Evolutionary conservation across 2,888 invertebrate species (phyloP).

Genomic region (Troglohyphantes excavatus): DNA sequence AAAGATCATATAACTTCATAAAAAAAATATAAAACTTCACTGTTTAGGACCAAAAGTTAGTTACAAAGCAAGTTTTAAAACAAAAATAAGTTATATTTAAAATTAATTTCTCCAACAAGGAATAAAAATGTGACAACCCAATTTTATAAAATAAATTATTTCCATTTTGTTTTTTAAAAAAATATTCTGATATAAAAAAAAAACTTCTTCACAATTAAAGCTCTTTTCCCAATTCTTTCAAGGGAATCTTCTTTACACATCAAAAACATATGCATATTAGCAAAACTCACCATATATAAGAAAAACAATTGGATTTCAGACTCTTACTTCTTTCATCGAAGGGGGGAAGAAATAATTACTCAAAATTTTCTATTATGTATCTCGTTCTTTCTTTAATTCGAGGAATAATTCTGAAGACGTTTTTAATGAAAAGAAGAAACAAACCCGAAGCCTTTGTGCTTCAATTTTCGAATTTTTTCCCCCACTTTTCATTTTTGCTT

Average conservation of each 20-base stretch:
- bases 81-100: too few species aligned
- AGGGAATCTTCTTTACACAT: not conserved
- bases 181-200: not conserved
- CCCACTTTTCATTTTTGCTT: not conserved
- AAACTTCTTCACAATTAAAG: not conserved
- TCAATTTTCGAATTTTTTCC: slow-evolving; percentile 19
- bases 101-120: too few species aligned
- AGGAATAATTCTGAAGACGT: slow-evolving; percentile 24
- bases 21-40: too few species aligned
- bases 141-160: not conserved
- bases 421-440: slow-evolving; percentile 18
- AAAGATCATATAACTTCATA: too few species aligned
- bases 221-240: not conserved
- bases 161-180: not conserved
- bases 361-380: slow-evolving; percentile 6
- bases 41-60: too few species aligned
- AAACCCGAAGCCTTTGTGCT: slow-evolving; percentile 21
- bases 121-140: too few species aligned
- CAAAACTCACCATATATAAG: not conserved
- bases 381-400: slow-evolving; percentile 15
- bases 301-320: not conserved
- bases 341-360: not conserved
- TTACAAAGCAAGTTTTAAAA: too few species aligned
- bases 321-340: not conserved
- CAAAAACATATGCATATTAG: slow-evolving; percentile 13